Conservation (phyloP, 1,140 invertebrate genomes). For the Trichonephila clavata region DNA sequence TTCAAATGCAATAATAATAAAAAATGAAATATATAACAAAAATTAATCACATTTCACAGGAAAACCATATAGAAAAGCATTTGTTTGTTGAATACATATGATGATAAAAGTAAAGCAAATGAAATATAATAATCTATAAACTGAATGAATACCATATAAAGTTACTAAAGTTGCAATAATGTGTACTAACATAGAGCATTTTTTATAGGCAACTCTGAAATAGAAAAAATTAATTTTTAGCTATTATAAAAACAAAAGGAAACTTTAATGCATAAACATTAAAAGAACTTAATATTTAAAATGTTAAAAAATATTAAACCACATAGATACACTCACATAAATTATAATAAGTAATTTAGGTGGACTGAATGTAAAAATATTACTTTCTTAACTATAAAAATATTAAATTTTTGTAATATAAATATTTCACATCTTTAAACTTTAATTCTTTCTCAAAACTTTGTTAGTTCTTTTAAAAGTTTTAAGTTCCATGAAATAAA, state of each 20-base stretch:
- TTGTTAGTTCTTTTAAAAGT: no score
- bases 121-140: conserved; percentile 54
- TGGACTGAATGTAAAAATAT: no score
- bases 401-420: no score
- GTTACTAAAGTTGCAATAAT: conserved; percentile 37
- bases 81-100: conserved; percentile 53
- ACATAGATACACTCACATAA: no score
- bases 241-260: no score
- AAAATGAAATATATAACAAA: neutral
- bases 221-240: neutral
- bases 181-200: conserved; percentile 29
- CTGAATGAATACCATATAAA: conserved; percentile 49
- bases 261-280: neutral
- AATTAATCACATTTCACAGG: conserved; percentile 15
- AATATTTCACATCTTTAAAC: no score
- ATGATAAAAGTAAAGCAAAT: conserved; percentile 24
- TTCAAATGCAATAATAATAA: neutral
- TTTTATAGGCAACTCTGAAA: conserved; percentile 58
- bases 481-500: no score
- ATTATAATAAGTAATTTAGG: no score
- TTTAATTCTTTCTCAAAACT: no score
- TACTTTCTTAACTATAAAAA: no score
- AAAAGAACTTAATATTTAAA: neutral
- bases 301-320: no score
- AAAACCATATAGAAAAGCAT: conserved; percentile 20